A percentile compares a stretch with the other conserved stretches of the same genome.
Evolutionary conservation across 2,888 invertebrate species (phyloP).

Genomic region (Drosophila suboccidentalis): DNA sequence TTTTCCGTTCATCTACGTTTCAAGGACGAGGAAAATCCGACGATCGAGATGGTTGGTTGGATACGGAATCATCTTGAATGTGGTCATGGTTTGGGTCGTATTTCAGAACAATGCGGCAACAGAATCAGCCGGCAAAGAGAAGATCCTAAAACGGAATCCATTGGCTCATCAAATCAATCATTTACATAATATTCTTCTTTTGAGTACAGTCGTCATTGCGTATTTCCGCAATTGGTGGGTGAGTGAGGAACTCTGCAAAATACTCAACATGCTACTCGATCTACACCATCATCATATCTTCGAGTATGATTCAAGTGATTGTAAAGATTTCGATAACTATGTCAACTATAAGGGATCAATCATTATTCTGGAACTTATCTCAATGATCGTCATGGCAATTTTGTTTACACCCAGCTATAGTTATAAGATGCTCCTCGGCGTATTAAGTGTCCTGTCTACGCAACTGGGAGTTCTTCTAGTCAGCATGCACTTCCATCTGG

Average conservation of each 20-base stretch:
- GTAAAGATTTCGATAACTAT: conserved; percentile 24
- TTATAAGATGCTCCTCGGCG: neutral
- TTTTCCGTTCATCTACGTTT: conserved; percentile 50
- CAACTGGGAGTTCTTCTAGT: conserved; percentile 28
- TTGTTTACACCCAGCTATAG: neutral
- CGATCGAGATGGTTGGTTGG: conserved; percentile 35
- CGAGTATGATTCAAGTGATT: neutral
- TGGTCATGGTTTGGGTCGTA: neutral
- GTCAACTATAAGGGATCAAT: conserved; percentile 27
- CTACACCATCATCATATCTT: conserved; percentile 18
- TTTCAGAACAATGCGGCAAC: neutral
- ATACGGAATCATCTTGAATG: conserved; percentile 39
- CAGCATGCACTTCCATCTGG: conserved; percentile 45
- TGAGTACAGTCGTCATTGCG: conserved; percentile 8
- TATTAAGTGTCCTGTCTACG: neutral
- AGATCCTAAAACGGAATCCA: conserved; percentile 26
- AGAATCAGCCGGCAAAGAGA: neutral
- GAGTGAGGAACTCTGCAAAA: conserved; percentile 18
- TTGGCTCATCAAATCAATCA: conserved; percentile 23
- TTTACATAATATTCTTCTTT: conserved; percentile 4
- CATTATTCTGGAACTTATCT: conserved; percentile 20
- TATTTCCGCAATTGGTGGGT: conserved; percentile 50
- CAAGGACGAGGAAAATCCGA: conserved; percentile 7
- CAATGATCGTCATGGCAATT: conserved; percentile 12
- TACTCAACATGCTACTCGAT: conserved; percentile 24